phyloP scores from a whole-genome alignment of 2,888 invertebrate species.

The Papilio protenor region DNA sequence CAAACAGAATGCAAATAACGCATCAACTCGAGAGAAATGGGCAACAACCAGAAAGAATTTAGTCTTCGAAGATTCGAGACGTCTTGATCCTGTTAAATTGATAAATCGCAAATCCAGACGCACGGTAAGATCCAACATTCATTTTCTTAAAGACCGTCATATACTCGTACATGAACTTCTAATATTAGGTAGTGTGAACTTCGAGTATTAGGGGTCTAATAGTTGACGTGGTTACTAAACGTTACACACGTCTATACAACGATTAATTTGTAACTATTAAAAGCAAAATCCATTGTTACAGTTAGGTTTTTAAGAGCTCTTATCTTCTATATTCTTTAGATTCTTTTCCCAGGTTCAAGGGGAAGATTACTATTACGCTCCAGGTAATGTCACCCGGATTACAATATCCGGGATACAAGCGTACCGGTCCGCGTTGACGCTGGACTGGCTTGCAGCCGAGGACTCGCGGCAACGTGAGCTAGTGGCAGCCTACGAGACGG shows the following conservation, averaged over 20 bases:
- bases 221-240: no score
- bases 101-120: not conserved
- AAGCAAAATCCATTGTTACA: no score
- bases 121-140: not conserved
- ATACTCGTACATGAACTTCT: no score
- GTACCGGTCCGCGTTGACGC: slow-evolving; percentile 69
- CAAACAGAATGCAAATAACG: slow-evolving; percentile 13
- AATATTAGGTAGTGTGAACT: no score
- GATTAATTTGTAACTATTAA: no score
- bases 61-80: slow-evolving; percentile 10
- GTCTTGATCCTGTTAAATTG: not conserved
- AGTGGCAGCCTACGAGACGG: slow-evolving; percentile 65
- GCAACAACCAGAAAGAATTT: slow-evolving; percentile 4
- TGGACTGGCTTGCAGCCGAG: slow-evolving; percentile 74
- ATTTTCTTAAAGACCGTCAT: not conserved
- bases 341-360: slow-evolving; percentile 31
- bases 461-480: slow-evolving; percentile 69
- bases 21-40: slow-evolving; percentile 3
- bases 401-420: slow-evolving; percentile 65
- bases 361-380: slow-evolving; percentile 60
- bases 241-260: no score
- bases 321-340: not conserved
- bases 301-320: no score
- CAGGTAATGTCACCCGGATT: slow-evolving; percentile 59
- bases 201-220: no score